These are phyloP conservation scores for Cheilosia vernalis DNA, from an alignment of 2,888 invertebrate genomes.

Conservation along the genomic window DNA sequence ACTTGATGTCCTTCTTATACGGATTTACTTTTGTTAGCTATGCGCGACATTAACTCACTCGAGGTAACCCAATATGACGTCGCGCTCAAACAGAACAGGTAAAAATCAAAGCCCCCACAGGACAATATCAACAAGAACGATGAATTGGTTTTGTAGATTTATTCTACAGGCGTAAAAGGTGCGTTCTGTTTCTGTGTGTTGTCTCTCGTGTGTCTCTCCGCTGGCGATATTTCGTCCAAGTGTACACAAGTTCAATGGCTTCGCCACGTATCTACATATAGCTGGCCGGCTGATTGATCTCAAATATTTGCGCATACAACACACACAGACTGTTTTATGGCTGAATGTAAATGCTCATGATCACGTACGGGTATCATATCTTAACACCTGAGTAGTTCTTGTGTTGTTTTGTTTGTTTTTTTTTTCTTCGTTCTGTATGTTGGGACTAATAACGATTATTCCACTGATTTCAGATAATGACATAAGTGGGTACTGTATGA, in stretches of 20 bases:
- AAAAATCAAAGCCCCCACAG: conserved; percentile 16
- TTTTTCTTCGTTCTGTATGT: neutral
- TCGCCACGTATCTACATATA: neutral
- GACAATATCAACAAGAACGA: conserved; percentile 3
- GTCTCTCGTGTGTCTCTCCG: neutral
- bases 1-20: conserved; percentile 17
- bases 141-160: conserved; percentile 29
- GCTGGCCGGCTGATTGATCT: conserved; percentile 50
- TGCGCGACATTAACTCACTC: conserved; percentile 39
- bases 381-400: conserved; percentile 20
- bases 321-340: conserved; percentile 42
- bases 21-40: conserved; percentile 53
- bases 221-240: conserved; percentile 53
- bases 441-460: conserved; percentile 43
- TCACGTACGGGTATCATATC: conserved; percentile 11
- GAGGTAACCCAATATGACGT: conserved; percentile 35
- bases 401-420: neutral
- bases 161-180: conserved; percentile 62
- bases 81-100: conserved; percentile 15
- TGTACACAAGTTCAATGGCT: conserved; percentile 72
- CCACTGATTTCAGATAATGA: conserved; percentile 64
- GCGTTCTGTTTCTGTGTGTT: conserved; percentile 56
- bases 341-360: conserved; percentile 60
- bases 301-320: conserved; percentile 63
- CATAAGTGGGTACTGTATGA: conserved; percentile 50